Base-by-base conservation (phyloP, 2,888 invertebrate genomes). In the Drosophila macrospina region DNA sequence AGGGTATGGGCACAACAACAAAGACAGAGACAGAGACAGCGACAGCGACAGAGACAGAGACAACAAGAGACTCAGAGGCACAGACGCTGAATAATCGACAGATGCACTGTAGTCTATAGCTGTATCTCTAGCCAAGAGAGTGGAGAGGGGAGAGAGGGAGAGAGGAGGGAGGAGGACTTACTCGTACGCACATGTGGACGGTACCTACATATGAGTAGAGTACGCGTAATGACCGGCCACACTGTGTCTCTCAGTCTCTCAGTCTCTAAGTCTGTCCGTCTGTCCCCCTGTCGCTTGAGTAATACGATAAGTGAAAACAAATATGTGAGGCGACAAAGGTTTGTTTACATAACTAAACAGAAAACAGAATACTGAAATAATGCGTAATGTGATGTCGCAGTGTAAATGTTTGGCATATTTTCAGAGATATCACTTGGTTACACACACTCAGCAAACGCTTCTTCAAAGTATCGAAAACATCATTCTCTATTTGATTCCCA, bases 241-340 rank as follows among this genome's bases (percentile, higher is more conserved):
- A 51, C 16, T 57, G 36, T 47, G 45, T 44, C 24, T 34, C 20
- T 20, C 20, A 20, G 37, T 36, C 15, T 42, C 32, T 54, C 24
- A 28, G 28, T 28, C 28, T 11, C n/a, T n/a, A n/a, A n/a, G 37
- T 36, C 15, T 42, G 42, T 54, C 24, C 5, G 26, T 44, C 5
- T 28, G 45, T 36, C 11, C 13, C 42, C 36, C 13, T 30, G 57
- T 50, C 59, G 70, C 55, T 72, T 54, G 60, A 75, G 70, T 72
- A 68, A 72, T 68, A 67, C 80, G 88, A 78, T 86, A 82, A 85
- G 86, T 86, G 82, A 86, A 85, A 85, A 87, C 79, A 87, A 80
- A 81, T 77, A 88, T 59, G 63, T 55, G 60, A 75, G 68, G 78
- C 80, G 78, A 78, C 78, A 73, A 77, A 75, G 70, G 73, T 76